A percentile compares a stretch with the other conserved stretches of the same genome.
These are phyloP conservation scores for Synanceia verrucosa DNA, from an alignment of 2,797 vertebrate species.

Conservation along the genomic window DNA sequence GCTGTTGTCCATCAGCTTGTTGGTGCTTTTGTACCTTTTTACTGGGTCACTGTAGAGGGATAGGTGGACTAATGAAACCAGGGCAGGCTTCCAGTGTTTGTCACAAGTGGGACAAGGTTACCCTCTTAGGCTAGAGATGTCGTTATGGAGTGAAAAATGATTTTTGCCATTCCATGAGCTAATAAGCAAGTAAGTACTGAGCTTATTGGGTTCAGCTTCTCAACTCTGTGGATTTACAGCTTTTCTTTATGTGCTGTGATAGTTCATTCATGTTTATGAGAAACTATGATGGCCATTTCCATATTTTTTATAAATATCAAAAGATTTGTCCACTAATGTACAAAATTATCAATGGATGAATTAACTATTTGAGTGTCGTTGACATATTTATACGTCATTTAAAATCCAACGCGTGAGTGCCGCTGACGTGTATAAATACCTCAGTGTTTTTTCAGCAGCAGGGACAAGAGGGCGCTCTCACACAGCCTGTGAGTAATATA, in stretches of 20 bases:
- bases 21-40: constrained; percentile 44
- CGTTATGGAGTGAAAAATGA: neutral
- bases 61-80: constrained; percentile 48
- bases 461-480: no score
- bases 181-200: neutral
- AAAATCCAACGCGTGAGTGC: no score
- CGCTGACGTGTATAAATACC: no score
- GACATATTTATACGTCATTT: no score
- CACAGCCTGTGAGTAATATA: no score
- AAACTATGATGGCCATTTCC: neutral
- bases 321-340: neutral
- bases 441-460: no score
- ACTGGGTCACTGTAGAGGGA: constrained; percentile 48
- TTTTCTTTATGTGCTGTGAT: neutral
- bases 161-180: neutral
- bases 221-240: neutral
- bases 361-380: no score
- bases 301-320: neutral
- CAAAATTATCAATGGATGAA: neutral
- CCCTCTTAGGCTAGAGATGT: constrained; percentile 19
- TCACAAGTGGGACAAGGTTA: constrained; percentile 60
- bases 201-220: neutral
- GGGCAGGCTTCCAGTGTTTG: constrained; percentile 31
- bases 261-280: neutral
- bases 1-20: constrained; percentile 26